Evolutionary conservation across 2,113 vertebrate species (phyloP), one percentile per base, ranked within the genome.

Genomic region (Myotis lucifugus): DNA sequence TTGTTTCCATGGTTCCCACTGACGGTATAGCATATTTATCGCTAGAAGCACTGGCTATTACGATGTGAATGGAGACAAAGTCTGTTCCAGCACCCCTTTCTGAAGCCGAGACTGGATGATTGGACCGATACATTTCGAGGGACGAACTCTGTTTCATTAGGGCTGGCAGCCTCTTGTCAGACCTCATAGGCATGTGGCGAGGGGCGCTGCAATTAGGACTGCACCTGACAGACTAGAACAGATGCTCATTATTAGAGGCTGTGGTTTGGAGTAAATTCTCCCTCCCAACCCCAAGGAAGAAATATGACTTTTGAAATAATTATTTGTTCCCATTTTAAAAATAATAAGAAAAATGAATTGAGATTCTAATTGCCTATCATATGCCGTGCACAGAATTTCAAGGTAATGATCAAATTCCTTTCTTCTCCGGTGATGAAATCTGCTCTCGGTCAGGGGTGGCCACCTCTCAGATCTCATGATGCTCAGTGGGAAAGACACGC

Each of bases 291-390:
- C 25, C 2, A 10, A 85, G 64, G 70, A 79, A n/a, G 70, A 66
- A 23, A 42, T 84, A 50, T 18, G 32, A 19, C 81, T 37, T 84
- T 88, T 70, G 69, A 92, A 95, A 91, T 1, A 13, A 70, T 40
- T 29, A 37, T 59, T 27, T 2, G 0, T 82, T 85, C 46, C 13
- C 56, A 59, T 3, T 90, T 95, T 37, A 42, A 83, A 88, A 66
- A 79, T 69, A 61, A 73, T 50, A 6, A 32, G 10, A 83, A 84
- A 90, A 92, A n/a, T 73, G 50, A 95, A 66, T 76, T 73, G 74
- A 74, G 54, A 42, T 73, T 76, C 46, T 23, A 93, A 82, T 74
- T 77, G 78, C 67, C 83, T 46, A 9, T 84, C 92, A 14, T 69
- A 9, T 2, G n/a, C 5, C 32, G 50, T 6, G 32, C 32, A 54